These are phyloP conservation scores for Petaurus breviceps DNA, from an alignment of 2,113 vertebrate species.

Conservation along the genomic window DNA sequence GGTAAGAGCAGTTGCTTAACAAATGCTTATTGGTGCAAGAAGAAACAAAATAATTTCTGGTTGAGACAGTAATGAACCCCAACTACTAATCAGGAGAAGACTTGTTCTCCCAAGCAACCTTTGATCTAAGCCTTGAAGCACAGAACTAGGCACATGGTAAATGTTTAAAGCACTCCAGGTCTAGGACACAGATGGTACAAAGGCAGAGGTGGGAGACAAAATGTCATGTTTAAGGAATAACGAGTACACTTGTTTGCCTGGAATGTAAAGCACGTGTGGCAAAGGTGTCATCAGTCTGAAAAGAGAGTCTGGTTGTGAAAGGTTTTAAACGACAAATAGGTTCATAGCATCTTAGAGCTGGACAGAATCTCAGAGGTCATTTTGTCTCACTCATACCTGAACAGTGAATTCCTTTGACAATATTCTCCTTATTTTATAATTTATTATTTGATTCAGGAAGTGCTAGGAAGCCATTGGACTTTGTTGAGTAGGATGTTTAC, in stretches of 20 bases:
- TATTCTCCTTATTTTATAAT: not conserved
- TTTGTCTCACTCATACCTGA: not conserved
- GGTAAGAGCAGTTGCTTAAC: not conserved
- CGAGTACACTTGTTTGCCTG: not conserved
- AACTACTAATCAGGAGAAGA: not conserved
- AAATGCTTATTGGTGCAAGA: not conserved
- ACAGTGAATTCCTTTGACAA: not conserved
- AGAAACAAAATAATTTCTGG: not conserved
- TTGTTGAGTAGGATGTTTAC: not conserved
- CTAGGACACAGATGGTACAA: not conserved
- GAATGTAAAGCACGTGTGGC: not conserved
- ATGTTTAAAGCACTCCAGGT: not conserved
- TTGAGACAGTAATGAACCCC: not conserved
- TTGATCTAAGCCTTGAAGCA: not conserved
- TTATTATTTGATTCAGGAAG: not conserved
- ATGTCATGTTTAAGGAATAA: not conserved
- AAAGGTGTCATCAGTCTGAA: not conserved
- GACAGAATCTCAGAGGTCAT: not conserved
- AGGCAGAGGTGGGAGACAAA: not conserved
- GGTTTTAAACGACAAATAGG: not conserved
- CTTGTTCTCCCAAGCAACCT: not conserved
- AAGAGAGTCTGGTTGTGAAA: not conserved
- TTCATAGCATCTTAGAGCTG: not conserved
- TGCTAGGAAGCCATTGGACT: not conserved
- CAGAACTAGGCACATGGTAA: not conserved